phyloP scores from a whole-genome alignment of 2,888 invertebrate species.

The Psylliodes chrysocephalus region DNA sequence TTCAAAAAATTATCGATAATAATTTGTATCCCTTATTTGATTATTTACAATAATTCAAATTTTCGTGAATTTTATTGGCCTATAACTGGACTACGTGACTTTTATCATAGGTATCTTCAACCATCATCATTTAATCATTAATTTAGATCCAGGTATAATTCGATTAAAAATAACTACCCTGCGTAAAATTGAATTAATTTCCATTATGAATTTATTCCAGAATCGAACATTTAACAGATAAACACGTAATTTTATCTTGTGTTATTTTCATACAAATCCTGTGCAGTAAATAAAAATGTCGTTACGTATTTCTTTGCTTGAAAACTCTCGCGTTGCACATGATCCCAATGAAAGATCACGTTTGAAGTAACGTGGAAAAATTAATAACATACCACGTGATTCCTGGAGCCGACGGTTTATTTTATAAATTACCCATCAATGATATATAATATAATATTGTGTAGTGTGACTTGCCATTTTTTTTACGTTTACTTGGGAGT shows the following conservation, averaged over 20 bases:
- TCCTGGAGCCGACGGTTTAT: conserved; percentile 29
- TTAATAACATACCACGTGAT: conserved; percentile 58
- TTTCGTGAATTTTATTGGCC: background rate
- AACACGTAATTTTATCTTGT: no score
- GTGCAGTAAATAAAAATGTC: conserved; percentile 17
- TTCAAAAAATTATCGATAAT: no score
- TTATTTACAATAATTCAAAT: no score
- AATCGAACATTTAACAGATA: no score
- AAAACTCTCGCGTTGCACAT: conserved; percentile 52
- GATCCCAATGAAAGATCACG: conserved; percentile 58
- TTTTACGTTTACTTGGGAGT: conserved; percentile 37
- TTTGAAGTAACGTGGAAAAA: conserved; percentile 61
- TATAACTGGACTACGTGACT: background rate
- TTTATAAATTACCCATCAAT: conserved; percentile 45
- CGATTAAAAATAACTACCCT: no score
- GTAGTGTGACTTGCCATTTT: conserved; percentile 45
- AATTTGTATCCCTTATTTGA: no score
- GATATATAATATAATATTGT: no score
- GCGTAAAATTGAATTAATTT: no score
- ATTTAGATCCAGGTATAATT: background rate
- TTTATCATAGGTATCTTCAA: conserved; percentile 8
- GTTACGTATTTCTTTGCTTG: conserved; percentile 48
- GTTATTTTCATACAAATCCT: no score
- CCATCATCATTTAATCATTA: background rate
- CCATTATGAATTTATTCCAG: no score